Evolutionary conservation across 2,888 invertebrate genomes (phyloP).

Genomic region (Psylliodes chrysocephalus): DNA sequence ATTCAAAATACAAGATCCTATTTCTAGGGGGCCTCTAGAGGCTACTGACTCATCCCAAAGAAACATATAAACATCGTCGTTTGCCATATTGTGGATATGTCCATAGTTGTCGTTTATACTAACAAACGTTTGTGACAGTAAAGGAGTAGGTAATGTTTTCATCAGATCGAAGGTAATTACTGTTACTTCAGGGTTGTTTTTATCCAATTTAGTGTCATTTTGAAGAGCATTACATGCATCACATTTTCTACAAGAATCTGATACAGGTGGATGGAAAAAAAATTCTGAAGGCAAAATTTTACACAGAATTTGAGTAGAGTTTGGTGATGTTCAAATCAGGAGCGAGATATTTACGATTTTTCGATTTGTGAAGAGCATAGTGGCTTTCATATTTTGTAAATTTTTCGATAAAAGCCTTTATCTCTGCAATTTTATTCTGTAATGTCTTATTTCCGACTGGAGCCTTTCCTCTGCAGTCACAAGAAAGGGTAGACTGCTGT

Average conservation of each 20-base stretch:
- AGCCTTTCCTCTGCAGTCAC: neutral
- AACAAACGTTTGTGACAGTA: neutral
- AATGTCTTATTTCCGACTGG: neutral
- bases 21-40: no score
- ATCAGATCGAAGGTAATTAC: constrained; percentile 7
- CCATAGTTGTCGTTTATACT: constrained; percentile 1
- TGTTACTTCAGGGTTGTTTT: no score
- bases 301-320: neutral
- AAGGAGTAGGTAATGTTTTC: constrained; percentile 8
- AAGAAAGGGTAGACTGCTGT: neutral
- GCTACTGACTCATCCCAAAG: no score
- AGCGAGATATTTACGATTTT: neutral
- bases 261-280: neutral
- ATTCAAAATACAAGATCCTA: no score
- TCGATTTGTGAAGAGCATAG: neutral
- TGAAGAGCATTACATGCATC: no score
- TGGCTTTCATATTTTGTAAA: neutral
- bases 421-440: neutral
- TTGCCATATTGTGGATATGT: no score
- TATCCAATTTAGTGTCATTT: no score
- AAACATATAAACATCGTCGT: no score
- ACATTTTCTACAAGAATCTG: neutral
- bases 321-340: neutral
- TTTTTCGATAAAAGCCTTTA: neutral
- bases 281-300: neutral